Base-by-base conservation (phyloP, 2,797 vertebrate genomes). In the Urophycis tenuis region DNA sequence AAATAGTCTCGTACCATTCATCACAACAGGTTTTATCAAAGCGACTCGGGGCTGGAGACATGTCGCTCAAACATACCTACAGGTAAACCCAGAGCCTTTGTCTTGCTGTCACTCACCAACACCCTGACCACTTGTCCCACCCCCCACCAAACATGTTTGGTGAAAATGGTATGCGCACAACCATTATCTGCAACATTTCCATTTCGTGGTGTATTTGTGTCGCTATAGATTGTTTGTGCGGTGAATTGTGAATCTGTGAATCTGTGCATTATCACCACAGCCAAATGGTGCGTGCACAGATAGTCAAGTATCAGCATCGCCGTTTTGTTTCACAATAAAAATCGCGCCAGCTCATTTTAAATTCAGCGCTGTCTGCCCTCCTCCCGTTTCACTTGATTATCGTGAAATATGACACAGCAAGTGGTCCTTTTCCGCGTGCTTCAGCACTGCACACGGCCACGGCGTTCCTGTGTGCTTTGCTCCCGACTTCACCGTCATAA, bases 161-260 rank as follows among this genome's bases (percentile, higher is more conserved):
- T 15, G 17, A 41, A 3, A 41, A 41, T 41, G 3, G 12, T 41
- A 41, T 41, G 39, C 17, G 9, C 12, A 39, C 36, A 39, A 39
- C 36, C 39, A 41, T 41, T 41, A 4, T 41, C 39, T 15, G 12
- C 39, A 41, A 41, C 39, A 41, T 41, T 15, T 41, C 1, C 14
- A 77, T 71, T 17, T 74, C 74, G 53, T 77, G 77, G 5, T 74
- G 36, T 79, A 41, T 64, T n/a, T 33, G 19, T 31, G 6, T 34
- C 19, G 25, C 15, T 29, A 35, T 9, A 35, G 35, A 22, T 32
- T 10, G 49, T n/a, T 60, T n/a, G 8, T 60, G 22, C 8, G n/a
- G 53, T 60, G 53, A 19, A n/a, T 9, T 60, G 53, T 60, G 53
- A 19, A n/a, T 60, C 25, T 60, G 1, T 3, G 7, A 3, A 34